phyloP scores from a whole-genome alignment of 2,888 invertebrate genomes.

The Arctia plantaginis region DNA sequence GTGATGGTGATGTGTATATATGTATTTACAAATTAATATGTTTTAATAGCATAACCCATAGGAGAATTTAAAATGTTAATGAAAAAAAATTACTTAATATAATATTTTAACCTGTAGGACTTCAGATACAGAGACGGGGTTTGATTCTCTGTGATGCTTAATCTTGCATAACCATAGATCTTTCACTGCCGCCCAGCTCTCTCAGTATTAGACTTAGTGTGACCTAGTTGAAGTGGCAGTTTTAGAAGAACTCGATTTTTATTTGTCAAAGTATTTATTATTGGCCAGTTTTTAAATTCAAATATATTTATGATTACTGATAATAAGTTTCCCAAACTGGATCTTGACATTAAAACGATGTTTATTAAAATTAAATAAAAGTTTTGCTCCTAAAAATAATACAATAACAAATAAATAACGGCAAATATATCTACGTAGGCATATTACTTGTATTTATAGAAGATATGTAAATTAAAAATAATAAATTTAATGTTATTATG shows the following conservation, averaged over 20 bases:
- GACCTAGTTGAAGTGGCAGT: too few species aligned
- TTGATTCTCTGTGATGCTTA: too few species aligned
- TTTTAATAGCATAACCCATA: not conserved
- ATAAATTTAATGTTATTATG: constrained; percentile 39
- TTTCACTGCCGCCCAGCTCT: too few species aligned
- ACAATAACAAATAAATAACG: not conserved
- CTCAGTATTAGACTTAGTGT: too few species aligned
- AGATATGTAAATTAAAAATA: not conserved
- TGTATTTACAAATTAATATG: constrained; percentile 33
- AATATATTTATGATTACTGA: not conserved
- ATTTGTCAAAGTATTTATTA: not conserved
- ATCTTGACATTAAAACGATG: not conserved
- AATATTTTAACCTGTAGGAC: too few species aligned
- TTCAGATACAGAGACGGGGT: too few species aligned
- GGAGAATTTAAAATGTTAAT: not conserved
- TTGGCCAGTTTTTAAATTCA: not conserved
- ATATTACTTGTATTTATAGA: not conserved
- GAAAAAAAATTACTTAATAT: too few species aligned
- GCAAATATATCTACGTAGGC: not conserved
- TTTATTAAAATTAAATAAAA: not conserved
- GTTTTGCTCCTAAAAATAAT: not conserved
- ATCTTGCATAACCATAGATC: too few species aligned
- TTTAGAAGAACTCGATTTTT: too few species aligned
- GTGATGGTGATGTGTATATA: constrained; percentile 59
- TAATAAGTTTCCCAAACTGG: not conserved